Evolutionary conservation across 1,140 invertebrate genomes (phyloP).

Genomic region (Ceratina japonica): DNA sequence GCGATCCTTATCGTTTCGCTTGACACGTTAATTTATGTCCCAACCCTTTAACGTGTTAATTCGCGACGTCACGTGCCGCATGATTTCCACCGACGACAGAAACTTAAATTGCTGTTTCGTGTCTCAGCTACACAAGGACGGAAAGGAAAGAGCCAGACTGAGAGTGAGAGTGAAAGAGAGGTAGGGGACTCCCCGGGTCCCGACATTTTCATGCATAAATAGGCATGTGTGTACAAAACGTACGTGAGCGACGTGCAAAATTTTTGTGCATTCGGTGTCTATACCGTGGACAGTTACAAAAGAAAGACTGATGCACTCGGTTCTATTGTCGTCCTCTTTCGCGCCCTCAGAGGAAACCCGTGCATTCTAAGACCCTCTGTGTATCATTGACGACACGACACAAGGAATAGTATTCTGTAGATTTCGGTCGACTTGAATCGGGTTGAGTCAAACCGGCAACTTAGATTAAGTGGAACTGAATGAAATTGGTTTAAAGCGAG

Average conservation of each 20-base stretch:
- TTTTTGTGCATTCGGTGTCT: slow-evolving; percentile 11
- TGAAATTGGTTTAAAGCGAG: not conserved
- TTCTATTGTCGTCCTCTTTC: not conserved
- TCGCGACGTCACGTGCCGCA: slow-evolving; percentile 70
- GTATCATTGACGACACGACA: too few species aligned
- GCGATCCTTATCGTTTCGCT: slow-evolving; percentile 49
- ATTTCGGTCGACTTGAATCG: not conserved
- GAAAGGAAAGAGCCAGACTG: not conserved
- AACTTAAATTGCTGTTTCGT: slow-evolving; percentile 76
- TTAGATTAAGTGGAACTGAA: slow-evolving; percentile 2
- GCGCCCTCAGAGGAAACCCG: too few species aligned
- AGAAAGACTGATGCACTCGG: slow-evolving; percentile 25
- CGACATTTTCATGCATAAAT: too few species aligned
- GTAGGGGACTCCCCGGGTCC: not conserved
- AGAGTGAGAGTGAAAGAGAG: not conserved
- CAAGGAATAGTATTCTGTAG: too few species aligned
- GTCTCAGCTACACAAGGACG: slow-evolving; percentile 49
- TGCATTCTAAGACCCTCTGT: too few species aligned
- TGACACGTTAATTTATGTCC: slow-evolving; percentile 70
- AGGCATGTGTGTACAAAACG: slow-evolving; percentile 29
- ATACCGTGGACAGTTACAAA: not conserved
- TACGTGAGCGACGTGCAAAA: slow-evolving; percentile 44
- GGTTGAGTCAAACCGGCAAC: not conserved
- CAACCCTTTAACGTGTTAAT: slow-evolving; percentile 69
- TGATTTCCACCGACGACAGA: slow-evolving; percentile 61